A percentile compares a stretch with the other conserved stretches of the same genome.
Evolutionary conservation across 1,140 invertebrate genomes (phyloP).

Genomic region (Drosophila ananassae): DNA sequence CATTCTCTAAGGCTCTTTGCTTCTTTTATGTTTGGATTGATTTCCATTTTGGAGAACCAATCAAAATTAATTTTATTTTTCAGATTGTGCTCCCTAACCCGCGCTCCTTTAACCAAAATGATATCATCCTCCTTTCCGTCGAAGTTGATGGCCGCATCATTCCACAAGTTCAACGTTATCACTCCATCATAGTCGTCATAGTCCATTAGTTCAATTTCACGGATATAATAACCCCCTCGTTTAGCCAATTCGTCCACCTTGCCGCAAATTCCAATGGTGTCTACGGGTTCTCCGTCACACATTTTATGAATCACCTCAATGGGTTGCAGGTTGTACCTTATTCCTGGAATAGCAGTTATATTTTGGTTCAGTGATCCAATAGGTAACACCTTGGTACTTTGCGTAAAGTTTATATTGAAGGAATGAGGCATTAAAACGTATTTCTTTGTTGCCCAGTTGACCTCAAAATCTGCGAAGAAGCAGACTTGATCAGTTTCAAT

Average conservation of each 20-base stretch:
- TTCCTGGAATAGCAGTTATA: neutral
- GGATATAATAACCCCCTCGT: neutral
- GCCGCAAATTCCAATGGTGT: constrained; percentile 2
- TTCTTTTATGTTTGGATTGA: constrained; percentile 7
- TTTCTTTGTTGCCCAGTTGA: accelerated
- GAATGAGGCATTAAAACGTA: neutral
- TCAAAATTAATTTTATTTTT: neutral
- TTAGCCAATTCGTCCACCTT: neutral
- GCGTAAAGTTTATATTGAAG: neutral
- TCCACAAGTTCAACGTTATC: constrained; percentile 12
- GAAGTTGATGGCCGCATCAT: neutral
- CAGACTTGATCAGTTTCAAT: neutral
- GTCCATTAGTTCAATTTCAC: constrained; percentile 1
- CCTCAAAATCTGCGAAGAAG: neutral
- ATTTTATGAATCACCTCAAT: neutral
- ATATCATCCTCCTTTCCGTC: neutral
- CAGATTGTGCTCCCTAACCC: neutral
- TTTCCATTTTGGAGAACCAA: neutral
- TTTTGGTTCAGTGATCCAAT: neutral
- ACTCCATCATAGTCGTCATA: neutral
- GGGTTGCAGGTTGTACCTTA: neutral
- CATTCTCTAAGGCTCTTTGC: neutral
- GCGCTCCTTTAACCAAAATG: constrained; percentile 3
- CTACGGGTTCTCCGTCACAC: neutral
- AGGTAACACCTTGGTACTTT: neutral